Conservation (phyloP, 2,113 vertebrate species). For the Triplophysa rosa region DNA sequence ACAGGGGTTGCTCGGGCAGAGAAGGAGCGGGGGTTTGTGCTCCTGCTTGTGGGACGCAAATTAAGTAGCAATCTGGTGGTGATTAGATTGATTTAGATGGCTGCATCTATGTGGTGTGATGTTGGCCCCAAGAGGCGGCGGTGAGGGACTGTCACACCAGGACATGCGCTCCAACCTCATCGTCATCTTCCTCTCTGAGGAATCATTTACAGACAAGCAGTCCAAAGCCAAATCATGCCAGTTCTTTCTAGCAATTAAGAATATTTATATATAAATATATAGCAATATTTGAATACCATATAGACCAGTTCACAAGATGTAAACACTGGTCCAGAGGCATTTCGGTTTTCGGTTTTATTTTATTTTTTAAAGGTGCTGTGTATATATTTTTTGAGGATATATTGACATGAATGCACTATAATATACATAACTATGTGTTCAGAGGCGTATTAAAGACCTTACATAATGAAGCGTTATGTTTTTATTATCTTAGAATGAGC, state of each 20-base stretch:
- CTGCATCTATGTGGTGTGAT: constrained; percentile 31
- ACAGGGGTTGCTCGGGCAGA: constrained; percentile 9
- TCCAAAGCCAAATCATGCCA: constrained; percentile 1
- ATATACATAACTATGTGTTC: too few relatives aligned
- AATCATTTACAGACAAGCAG: constrained; percentile 43
- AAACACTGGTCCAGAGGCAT: too few relatives aligned
- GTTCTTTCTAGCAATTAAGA: constrained; percentile 48
- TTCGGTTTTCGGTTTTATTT: too few relatives aligned
- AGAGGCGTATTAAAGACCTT: too few relatives aligned
- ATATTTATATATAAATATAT: too few relatives aligned
- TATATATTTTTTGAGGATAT: too few relatives aligned
- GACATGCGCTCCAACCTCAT: not conserved
- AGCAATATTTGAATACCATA: too few relatives aligned
- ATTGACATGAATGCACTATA: too few relatives aligned
- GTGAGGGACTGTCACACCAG: constrained; percentile 7
- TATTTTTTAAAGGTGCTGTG: too few relatives aligned
- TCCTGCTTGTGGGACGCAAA: constrained; percentile 23
- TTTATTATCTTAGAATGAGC: too few relatives aligned
- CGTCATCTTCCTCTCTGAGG: constrained; percentile 19
- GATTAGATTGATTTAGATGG: constrained; percentile 53
- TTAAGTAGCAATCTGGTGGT: constrained; percentile 40
- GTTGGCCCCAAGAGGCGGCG: not conserved
- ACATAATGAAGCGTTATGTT: too few relatives aligned
- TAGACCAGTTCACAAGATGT: too few relatives aligned
- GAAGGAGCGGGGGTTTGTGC: constrained; percentile 6